A percentile compares a stretch with the other conserved stretches of the same genome.
These are phyloP conservation scores for Linnaemya vulpina DNA, from an alignment of 2,888 invertebrate species.

Conservation along the genomic window DNA sequence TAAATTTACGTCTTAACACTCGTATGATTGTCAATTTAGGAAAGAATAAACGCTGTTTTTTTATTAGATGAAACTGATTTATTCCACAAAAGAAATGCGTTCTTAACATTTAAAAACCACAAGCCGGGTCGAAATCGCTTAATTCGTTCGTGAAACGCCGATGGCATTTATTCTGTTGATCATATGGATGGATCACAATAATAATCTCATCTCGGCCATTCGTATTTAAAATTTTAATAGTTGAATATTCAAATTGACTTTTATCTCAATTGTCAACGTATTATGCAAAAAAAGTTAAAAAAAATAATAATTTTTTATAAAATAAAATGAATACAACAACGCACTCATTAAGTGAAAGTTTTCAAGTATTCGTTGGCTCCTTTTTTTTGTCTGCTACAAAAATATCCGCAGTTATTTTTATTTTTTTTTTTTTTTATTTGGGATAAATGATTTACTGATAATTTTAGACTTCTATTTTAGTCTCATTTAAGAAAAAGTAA, in stretches of 20 bases:
- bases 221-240: not conserved
- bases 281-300: no score
- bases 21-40: not conserved
- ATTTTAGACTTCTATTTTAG: not conserved
- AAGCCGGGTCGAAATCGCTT: no score
- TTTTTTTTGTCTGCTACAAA: not conserved
- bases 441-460: not conserved
- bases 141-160: not conserved
- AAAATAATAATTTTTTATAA: no score
- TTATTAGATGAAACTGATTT: no score
- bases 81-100: no score
- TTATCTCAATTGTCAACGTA: not conserved
- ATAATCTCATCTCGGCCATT: not conserved
- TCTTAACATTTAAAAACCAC: not conserved
- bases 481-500: not conserved
- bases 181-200: not conserved
- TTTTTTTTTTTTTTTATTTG: conserved; percentile 3
- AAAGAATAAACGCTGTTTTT: not conserved
- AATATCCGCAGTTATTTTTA: not conserved
- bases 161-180: not conserved
- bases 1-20: not conserved
- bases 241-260: not conserved
- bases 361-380: not conserved
- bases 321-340: not conserved
- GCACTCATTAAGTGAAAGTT: conserved; percentile 2